Percentiles rank a stretch among this genome's conserved stretches.
These are phyloP conservation scores for Cosmia trapezina DNA, from an alignment of 2,888 invertebrate species.

Conservation along the genomic window DNA sequence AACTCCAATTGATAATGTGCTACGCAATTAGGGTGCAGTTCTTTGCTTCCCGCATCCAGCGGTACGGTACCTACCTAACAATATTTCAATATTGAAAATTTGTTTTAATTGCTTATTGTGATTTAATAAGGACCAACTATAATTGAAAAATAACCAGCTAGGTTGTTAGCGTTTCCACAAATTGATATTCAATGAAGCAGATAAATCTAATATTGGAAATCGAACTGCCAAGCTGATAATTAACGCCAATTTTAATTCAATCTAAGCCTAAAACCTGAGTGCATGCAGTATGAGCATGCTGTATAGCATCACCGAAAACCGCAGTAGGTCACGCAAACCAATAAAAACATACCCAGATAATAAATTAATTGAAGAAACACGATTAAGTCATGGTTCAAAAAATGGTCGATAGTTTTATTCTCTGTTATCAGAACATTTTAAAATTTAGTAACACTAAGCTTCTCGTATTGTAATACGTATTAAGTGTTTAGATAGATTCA, in stretches of 20 bases:
- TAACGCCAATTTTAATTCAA: neutral
- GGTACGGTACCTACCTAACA: neutral
- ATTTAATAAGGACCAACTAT: slow-evolving; percentile 12
- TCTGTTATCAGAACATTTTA: slow-evolving; percentile 71
- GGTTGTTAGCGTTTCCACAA: neutral
- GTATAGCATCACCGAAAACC: slow-evolving; percentile 3
- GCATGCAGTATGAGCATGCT: slow-evolving; percentile 3
- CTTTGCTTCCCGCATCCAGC: too few species aligned
- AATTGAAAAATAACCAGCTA: neutral
- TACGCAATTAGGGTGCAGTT: too few species aligned
- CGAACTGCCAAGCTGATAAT: neutral
- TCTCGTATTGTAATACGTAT: slow-evolving; percentile 76
- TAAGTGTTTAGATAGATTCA: slow-evolving; percentile 86
- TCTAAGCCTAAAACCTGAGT: neutral
- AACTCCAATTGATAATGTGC: too few species aligned
- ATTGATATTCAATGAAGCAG: slow-evolving; percentile 1
- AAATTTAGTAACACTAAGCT: slow-evolving; percentile 76
- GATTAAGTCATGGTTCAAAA: slow-evolving; percentile 21
- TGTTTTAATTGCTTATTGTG: neutral
- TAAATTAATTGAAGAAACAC: neutral
- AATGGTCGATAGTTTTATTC: slow-evolving; percentile 63
- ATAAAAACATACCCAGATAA: neutral
- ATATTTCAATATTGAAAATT: neutral
- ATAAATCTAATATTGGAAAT: neutral
- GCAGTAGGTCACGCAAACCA: neutral